A percentile compares a stretch with the other conserved stretches of the same genome.
Evolutionary conservation across 2,888 invertebrate genomes (phyloP).

Genomic region (Ectemnius cavifrons): DNA sequence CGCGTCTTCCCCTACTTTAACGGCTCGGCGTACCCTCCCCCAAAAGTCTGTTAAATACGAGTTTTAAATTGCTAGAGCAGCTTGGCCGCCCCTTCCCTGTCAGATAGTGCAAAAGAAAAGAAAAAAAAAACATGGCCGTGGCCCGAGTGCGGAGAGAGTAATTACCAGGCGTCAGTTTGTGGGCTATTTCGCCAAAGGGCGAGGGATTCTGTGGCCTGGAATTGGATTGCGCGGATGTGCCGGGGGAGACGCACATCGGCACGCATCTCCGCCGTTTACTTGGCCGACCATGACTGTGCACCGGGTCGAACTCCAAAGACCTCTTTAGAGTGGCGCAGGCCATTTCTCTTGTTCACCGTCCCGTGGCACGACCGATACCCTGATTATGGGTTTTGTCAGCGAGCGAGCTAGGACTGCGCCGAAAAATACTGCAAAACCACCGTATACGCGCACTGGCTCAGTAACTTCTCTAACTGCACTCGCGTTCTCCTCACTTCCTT

Average conservation of each 20-base stretch:
- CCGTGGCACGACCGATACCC: slow-evolving; percentile 58
- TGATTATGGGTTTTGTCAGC: slow-evolving; percentile 21
- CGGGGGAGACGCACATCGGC: slow-evolving; percentile 87
- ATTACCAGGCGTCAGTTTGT: slow-evolving; percentile 94
- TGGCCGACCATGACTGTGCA: slow-evolving; percentile 89
- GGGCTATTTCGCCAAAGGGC: slow-evolving; percentile 90
- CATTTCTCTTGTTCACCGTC: slow-evolving; percentile 83
- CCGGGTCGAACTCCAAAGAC: slow-evolving; percentile 95
- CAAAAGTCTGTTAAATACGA: slow-evolving; percentile 59
- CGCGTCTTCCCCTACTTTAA: slow-evolving; percentile 55
- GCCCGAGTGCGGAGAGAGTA: slow-evolving; percentile 60
- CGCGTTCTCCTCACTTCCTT: slow-evolving; percentile 29
- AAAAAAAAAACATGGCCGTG: slow-evolving; percentile 69
- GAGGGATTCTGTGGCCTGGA: slow-evolving; percentile 81
- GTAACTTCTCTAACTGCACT: slow-evolving; percentile 26
- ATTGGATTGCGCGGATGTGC: slow-evolving; percentile 72
- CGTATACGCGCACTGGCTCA: slow-evolving; percentile 48
- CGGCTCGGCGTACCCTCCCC: slow-evolving; percentile 38
- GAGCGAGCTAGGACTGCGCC: slow-evolving; percentile 29
- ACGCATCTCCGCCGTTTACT: slow-evolving; percentile 94
- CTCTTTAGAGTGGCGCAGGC: slow-evolving; percentile 99
- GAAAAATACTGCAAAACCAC: slow-evolving; percentile 49
- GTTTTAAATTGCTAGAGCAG: slow-evolving; percentile 69
- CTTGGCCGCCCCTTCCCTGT: slow-evolving; percentile 51
- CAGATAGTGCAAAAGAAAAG: slow-evolving; percentile 19